Conservation (phyloP, 1,140 invertebrate genomes). For the Heliconius eleuchia region DNA sequence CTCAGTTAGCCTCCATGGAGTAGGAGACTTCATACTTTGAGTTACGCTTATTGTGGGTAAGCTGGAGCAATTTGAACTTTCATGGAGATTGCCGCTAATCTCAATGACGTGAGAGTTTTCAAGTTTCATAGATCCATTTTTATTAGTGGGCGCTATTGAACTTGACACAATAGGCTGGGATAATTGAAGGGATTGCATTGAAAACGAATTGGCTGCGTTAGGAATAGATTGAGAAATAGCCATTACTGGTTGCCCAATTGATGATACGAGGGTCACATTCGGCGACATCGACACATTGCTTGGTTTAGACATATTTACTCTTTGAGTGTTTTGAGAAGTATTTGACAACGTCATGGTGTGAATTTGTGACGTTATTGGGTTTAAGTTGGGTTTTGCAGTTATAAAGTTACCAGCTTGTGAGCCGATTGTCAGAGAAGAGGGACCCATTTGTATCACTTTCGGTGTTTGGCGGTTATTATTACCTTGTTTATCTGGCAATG, state of each 20-base stretch:
- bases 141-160: conserved; percentile 68
- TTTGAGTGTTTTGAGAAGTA: conserved; percentile 59
- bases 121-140: conserved; percentile 66
- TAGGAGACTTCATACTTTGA: conserved; percentile 74
- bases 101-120: conserved; percentile 77
- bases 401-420: conserved; percentile 62
- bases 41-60: conserved; percentile 75
- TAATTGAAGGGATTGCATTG: conserved; percentile 71
- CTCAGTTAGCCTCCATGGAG: conserved; percentile 70
- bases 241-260: conserved; percentile 72
- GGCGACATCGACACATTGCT: conserved; percentile 69
- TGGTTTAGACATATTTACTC: conserved; percentile 61
- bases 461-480: conserved; percentile 67
- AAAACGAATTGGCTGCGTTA: conserved; percentile 65
- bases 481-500: conserved; percentile 71
- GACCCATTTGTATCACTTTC: conserved; percentile 74
- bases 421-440: conserved; percentile 52
- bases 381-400: conserved; percentile 62
- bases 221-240: conserved; percentile 74
- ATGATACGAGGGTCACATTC: conserved; percentile 71
- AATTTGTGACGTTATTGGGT: conserved; percentile 76
- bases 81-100: conserved; percentile 74
- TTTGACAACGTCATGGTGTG: conserved; percentile 70
- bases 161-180: conserved; percentile 76
- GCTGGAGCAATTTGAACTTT: conserved; percentile 60